These are phyloP conservation scores for Babylonia areolata DNA, from an alignment of 1,140 invertebrate genomes.

Conservation along the genomic window DNA sequence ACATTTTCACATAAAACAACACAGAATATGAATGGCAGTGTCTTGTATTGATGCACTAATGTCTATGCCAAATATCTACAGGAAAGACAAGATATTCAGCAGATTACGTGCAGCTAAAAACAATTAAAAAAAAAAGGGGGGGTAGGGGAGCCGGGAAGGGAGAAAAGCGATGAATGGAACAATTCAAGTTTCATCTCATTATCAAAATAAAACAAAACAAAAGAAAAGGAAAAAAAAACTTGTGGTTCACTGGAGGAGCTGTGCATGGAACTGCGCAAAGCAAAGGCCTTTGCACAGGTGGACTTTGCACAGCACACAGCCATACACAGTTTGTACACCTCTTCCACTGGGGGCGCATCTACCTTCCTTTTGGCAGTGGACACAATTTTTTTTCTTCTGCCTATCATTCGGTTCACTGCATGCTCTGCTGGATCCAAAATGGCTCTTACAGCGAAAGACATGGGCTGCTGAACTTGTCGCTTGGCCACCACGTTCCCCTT, in stretches of 20 bases:
- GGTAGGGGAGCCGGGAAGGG: no score
- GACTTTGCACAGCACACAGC: neutral
- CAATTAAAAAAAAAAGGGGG: no score
- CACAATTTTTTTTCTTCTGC: neutral
- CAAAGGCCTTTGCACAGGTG: conserved; percentile 10
- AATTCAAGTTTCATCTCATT: no score
- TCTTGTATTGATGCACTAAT: no score
- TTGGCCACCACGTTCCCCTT: neutral
- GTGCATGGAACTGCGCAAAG: neutral
- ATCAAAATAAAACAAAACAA: no score
- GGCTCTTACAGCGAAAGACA: neutral
- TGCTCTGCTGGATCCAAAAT: neutral
- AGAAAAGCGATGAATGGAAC: no score
- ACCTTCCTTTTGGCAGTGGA: neutral
- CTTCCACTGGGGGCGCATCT: neutral
- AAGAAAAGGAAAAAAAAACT: no score
- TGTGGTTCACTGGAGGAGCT: neutral
- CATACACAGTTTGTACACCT: conserved; percentile 4
- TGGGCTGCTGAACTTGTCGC: neutral
- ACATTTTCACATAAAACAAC: no score
- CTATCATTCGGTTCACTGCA: neutral
- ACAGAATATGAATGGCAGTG: no score
- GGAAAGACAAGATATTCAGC: no score
- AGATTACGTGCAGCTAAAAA: no score
- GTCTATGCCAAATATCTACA: no score